These are phyloP conservation scores for Vireo altiloquus DNA, from an alignment of 2,113 vertebrate species.

Conservation along the genomic window DNA sequence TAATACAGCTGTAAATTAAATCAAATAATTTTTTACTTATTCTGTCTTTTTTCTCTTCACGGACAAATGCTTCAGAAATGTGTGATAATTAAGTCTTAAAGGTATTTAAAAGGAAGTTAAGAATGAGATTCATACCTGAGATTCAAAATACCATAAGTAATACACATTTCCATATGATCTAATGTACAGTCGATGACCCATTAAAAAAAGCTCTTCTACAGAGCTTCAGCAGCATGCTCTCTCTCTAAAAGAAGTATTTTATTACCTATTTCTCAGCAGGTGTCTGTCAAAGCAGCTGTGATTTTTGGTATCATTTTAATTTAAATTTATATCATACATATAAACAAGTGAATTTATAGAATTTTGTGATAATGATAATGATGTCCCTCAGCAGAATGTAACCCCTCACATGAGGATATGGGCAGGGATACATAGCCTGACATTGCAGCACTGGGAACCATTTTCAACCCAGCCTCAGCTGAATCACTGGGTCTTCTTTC, in stretches of 20 bases:
- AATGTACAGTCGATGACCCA: not conserved
- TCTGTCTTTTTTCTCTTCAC: not conserved
- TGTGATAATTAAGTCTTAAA: not conserved
- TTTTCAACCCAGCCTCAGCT: not conserved
- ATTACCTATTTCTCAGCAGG: not conserved
- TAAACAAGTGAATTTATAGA: not conserved
- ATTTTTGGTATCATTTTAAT: not conserved
- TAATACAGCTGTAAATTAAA: not conserved
- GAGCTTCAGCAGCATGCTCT: not conserved
- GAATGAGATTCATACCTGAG: not conserved
- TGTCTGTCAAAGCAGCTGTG: not conserved
- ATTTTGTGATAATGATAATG: not conserved
- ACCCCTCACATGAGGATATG: rapidly evolving
- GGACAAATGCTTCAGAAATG: not conserved
- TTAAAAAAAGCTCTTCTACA: not conserved
- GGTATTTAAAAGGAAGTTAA: not conserved
- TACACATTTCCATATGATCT: not conserved
- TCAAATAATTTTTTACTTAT: not conserved
- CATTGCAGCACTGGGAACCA: not conserved
- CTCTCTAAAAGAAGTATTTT: too few relatives aligned
- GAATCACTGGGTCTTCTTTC: not conserved
- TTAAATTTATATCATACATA: not conserved
- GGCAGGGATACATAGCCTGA: not conserved
- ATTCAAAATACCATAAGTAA: not conserved
- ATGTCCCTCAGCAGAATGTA: not conserved